A percentile compares a stretch with the other conserved stretches of the same genome.
phyloP scores from a whole-genome alignment of 2,888 invertebrate genomes.

The Zeuzera pyrina region DNA sequence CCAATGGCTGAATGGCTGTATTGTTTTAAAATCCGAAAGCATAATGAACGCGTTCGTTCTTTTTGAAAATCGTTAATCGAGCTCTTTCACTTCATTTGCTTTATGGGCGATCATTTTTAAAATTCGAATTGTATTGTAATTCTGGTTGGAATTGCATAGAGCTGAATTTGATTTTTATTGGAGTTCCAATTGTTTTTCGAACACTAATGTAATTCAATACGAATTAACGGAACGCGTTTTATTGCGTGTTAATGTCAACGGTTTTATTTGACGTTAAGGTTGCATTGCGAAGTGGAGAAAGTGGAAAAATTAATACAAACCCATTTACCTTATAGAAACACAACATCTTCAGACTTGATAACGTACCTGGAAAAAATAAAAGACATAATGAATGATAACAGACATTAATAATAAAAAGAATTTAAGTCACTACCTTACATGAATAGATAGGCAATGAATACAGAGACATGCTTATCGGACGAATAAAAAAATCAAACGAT shows the following conservation, averaged over 20 bases:
- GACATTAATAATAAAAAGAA: background rate
- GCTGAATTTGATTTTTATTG: conserved; percentile 36
- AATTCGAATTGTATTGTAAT: conserved; percentile 30
- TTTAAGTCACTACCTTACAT: too few species aligned
- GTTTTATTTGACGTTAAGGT: conserved; percentile 2
- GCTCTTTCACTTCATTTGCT: conserved; percentile 65
- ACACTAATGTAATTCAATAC: conserved; percentile 62
- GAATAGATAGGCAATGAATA: too few species aligned
- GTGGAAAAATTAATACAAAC: conserved; percentile 2
- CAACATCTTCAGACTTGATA: conserved; percentile 37
- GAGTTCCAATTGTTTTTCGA: conserved; percentile 35
- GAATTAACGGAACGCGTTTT: conserved; percentile 58
- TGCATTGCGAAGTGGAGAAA: background rate
- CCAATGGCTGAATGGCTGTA: conserved; percentile 54
- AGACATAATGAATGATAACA: conserved; percentile 1
- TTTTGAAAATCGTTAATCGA: conserved; percentile 60
- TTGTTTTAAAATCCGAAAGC: conserved; percentile 64
- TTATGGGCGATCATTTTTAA: conserved; percentile 34
- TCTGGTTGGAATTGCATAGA: conserved; percentile 42
- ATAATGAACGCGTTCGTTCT: conserved; percentile 53
- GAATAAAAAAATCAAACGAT: conserved; percentile 42
- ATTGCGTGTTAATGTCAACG: conserved; percentile 16
- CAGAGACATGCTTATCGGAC: conserved; percentile 9
- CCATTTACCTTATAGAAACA: conserved; percentile 50
- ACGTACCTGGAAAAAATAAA: conserved; percentile 44